Evolutionary conservation across 2,113 vertebrate species (phyloP).

Genomic region (Sphyrna mokarran): DNA sequence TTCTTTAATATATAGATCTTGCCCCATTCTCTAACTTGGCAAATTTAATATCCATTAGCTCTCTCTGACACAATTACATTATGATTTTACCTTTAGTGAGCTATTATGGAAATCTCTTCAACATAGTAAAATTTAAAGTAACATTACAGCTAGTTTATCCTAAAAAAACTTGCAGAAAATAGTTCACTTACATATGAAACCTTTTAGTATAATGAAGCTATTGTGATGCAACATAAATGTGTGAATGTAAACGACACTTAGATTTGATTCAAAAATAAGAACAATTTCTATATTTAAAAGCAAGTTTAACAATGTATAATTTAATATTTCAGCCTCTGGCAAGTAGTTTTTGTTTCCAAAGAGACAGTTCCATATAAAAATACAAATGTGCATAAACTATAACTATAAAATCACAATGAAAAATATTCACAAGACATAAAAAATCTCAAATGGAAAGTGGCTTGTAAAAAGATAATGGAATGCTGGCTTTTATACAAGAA

Average conservation of each 20-base stretch:
- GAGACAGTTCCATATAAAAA: not conserved
- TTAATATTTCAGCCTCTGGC: not conserved
- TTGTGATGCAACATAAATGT: not conserved
- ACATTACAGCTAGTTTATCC: not conserved
- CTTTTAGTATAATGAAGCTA: not conserved
- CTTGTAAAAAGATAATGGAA: not conserved
- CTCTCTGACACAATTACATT: not conserved
- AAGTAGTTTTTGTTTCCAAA: not conserved
- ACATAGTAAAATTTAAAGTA: not conserved
- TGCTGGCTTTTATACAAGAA: not conserved
- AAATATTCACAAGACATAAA: not conserved
- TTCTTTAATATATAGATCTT: not conserved
- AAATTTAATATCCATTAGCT: not conserved
- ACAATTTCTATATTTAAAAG: not conserved
- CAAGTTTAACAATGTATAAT: not conserved
- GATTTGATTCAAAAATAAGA: not conserved
- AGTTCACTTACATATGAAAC: not conserved
- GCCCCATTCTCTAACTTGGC: not conserved
- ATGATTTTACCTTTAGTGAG: not conserved
- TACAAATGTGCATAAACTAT: slow-evolving; percentile 11
- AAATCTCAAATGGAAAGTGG: not conserved
- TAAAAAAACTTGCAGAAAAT: not conserved
- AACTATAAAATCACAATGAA: not conserved
- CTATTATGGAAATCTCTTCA: not conserved
- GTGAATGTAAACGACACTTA: not conserved